A percentile compares a stretch with the other conserved stretches of the same genome.
These are phyloP conservation scores for Dendrolimus houi DNA, from an alignment of 2,888 invertebrate genomes.

Conservation along the genomic window DNA sequence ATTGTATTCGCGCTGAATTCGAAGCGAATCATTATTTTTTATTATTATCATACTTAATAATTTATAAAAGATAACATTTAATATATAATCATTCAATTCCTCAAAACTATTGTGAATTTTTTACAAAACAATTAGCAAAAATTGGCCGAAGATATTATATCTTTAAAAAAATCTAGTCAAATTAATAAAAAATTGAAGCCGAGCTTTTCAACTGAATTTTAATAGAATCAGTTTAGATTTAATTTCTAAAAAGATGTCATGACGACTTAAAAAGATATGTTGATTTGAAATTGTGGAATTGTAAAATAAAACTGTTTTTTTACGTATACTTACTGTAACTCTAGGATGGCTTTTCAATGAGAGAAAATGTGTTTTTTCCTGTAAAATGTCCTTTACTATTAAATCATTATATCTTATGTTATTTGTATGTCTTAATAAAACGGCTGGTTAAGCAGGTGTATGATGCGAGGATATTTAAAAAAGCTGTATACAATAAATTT, in stretches of 20 bases:
- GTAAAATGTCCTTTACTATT: conserved; percentile 64
- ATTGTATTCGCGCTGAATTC: conserved; percentile 26
- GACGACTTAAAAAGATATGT: conserved; percentile 54
- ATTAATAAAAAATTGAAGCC: conserved; percentile 57
- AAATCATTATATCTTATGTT: conserved; percentile 71
- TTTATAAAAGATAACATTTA: conserved; percentile 40
- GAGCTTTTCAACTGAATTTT: conserved; percentile 68
- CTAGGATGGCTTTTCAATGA: conserved; percentile 30
- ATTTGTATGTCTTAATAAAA: conserved; percentile 51
- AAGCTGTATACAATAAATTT: conserved; percentile 77
- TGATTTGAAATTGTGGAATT: conserved; percentile 71
- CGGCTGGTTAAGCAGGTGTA: conserved; percentile 70
- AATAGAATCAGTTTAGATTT: conserved; percentile 31
- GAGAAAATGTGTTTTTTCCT: conserved; percentile 46
- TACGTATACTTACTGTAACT: conserved; percentile 49
- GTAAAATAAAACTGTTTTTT: conserved; percentile 45
- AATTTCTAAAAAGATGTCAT: conserved; percentile 67
- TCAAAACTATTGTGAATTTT: conserved; percentile 47
- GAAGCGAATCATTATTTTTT: conserved; percentile 46
- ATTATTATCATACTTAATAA: conserved; percentile 37
- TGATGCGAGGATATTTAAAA: conserved; percentile 69
- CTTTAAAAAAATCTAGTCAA: conserved; percentile 63
- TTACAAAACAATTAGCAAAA: conserved; percentile 23
- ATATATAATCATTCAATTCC: conserved; percentile 62
- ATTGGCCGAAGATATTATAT: conserved; percentile 57